A percentile compares a stretch with the other conserved stretches of the same genome.
These are phyloP conservation scores for Miniopterus natalensis DNA, from an alignment of 2,113 vertebrate species.

Conservation along the genomic window DNA sequence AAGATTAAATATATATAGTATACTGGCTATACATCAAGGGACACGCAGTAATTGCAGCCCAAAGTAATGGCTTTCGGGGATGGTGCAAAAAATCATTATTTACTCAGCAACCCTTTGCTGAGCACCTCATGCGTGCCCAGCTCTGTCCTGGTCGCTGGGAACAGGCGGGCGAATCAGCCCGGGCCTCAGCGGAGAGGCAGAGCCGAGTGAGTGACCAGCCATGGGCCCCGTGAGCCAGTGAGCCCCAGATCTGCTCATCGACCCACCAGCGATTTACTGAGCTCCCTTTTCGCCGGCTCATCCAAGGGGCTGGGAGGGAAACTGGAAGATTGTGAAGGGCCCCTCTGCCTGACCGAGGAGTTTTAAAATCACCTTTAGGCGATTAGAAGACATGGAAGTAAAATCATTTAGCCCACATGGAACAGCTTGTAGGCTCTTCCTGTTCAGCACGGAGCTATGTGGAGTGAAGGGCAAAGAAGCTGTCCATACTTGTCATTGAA, in stretches of 20 bases:
- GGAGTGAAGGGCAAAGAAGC: background rate
- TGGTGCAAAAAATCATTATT: background rate
- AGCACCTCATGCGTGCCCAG: background rate
- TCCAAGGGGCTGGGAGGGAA: background rate
- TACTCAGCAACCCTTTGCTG: conserved; percentile 3
- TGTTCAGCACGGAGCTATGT: background rate
- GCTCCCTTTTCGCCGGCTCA: background rate
- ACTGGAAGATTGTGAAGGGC: background rate
- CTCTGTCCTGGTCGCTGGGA: background rate
- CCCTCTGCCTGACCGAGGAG: background rate
- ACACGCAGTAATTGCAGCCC: background rate
- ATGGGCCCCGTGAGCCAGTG: rapidly evolving
- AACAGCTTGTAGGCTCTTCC: background rate
- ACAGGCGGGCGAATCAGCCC: background rate
- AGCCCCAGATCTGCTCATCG: background rate
- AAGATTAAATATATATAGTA: background rate
- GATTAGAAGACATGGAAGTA: background rate
- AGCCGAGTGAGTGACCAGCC: background rate
- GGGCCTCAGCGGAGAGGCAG: background rate
- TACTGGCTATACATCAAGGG: background rate
- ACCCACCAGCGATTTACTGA: background rate
- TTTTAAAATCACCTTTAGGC: background rate
- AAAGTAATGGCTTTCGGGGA: background rate
- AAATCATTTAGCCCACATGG: background rate
- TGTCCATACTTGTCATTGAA: background rate